Evolutionary conservation across 1,140 invertebrate genomes (phyloP), one percentile per base, ranked within the genome.

Genomic region (Bombus sibiricus): DNA sequence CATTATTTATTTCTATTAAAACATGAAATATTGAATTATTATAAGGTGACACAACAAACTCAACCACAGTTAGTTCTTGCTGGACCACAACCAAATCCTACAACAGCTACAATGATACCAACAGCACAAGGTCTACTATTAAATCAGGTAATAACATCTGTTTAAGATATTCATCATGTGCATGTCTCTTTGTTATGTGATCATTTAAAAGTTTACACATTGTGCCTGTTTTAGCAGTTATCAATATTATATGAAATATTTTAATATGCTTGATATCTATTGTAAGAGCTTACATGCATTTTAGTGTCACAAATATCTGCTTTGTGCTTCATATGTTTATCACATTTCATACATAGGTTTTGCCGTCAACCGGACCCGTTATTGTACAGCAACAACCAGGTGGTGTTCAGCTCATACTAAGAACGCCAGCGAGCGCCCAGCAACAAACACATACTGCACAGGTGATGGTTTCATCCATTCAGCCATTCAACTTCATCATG

Each of bases 401-500:
- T 88, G 94, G 94, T 82, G 94, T 95, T 91, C 95, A 95, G 83
- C 91, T 95, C 78, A 95, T 95, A 91, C 92, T 95, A 86, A 93
- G 95, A 92, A 92, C 95, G 77, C 94, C 94, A 86, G 84, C 94
- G 80, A 94, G 93, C 89, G 90, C 95, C 82, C 95, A 95, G 88
- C 95, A 95, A 92, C 95, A 95, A 95, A 95, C 94, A 71, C 95
- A 95, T 92, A 94, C 95, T 86, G 93, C 95, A 94, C 95, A 95
- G 95, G 95, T 95, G 93, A 95, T 91, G 94, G 94, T 95, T 92
- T 93, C 93, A 94, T 92, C 86, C 91, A 93, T 92, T 91, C 89
- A 82, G 81, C 76, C 90, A 90, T 88, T 81, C 91, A 92, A 91
- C 82, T 88, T 83, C 83, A 87, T 85, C 74, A 83, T 75, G 80